A percentile compares a stretch with the other conserved stretches of the same genome.
These are phyloP conservation scores for Scomber japonicus DNA, from an alignment of 2,113 vertebrate species.

Conservation along the genomic window DNA sequence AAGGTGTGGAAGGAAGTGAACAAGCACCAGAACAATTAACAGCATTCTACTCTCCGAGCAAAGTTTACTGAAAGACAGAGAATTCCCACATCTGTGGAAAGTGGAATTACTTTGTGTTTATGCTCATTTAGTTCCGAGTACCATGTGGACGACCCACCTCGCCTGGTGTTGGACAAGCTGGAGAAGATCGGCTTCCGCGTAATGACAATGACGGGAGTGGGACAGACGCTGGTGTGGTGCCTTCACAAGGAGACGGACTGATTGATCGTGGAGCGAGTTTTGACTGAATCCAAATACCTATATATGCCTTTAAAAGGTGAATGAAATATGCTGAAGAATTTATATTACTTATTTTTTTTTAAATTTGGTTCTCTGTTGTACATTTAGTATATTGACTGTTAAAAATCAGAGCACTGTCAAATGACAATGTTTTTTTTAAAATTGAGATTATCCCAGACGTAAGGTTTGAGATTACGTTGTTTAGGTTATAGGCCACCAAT, in stretches of 20 bases:
- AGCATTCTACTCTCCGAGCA: slow-evolving; percentile 49
- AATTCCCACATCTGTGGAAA: slow-evolving; percentile 63
- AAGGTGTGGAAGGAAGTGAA: slow-evolving; percentile 80
- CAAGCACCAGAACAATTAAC: slow-evolving; percentile 71
- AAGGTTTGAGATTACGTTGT: slow-evolving; percentile 35
- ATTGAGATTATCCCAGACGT: slow-evolving; percentile 31
- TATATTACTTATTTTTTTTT: neutral
- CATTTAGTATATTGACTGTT: neutral
- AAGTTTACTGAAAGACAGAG: slow-evolving; percentile 59
- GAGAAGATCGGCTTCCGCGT: slow-evolving; percentile 92
- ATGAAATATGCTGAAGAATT: neutral
- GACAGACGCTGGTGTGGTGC: slow-evolving; percentile 98
- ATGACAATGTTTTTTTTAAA: neutral
- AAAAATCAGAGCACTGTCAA: neutral
- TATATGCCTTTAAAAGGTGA: slow-evolving; percentile 2
- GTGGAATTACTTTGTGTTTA: slow-evolving; percentile 60
- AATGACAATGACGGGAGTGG: slow-evolving; percentile 95
- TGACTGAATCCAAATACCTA: neutral
- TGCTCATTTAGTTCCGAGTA: slow-evolving; percentile 90
- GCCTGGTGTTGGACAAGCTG: slow-evolving; percentile 95
- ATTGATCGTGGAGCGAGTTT: neutral
- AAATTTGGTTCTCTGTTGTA: neutral
- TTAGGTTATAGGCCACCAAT: neutral
- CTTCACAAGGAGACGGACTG: slow-evolving; percentile 89
- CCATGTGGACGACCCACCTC: slow-evolving; percentile 91